Conservation (phyloP, 2,113 vertebrate genomes). For the Leiothrix lutea region DNA sequence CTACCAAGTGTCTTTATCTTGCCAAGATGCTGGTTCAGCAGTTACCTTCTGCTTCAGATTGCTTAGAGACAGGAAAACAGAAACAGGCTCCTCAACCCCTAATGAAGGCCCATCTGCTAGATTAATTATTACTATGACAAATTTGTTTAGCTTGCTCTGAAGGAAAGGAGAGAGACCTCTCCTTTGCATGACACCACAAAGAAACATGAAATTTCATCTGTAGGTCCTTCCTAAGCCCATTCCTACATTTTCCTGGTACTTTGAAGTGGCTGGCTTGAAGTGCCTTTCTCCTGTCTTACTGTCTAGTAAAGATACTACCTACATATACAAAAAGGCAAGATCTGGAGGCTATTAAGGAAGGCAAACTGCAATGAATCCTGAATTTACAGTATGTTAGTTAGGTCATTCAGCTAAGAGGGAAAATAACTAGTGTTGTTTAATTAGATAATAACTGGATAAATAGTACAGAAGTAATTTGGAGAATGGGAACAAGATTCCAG, state of each 20-base stretch:
- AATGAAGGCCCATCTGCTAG: not conserved
- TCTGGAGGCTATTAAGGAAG: not conserved
- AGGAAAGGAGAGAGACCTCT: not conserved
- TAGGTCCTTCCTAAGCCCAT: not conserved
- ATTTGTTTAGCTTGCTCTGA: not conserved
- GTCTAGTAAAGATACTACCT: not conserved
- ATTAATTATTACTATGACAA: not conserved
- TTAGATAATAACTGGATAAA: not conserved
- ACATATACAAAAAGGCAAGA: not conserved
- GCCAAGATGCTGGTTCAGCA: not conserved
- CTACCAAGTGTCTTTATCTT: not conserved
- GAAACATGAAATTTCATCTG: not conserved
- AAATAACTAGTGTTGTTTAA: not conserved
- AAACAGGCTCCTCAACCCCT: rapidly evolving
- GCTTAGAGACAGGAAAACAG: not conserved
- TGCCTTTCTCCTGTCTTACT: not conserved
- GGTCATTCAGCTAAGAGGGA: not conserved
- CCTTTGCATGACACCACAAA: not conserved
- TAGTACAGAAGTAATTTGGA: not conserved
- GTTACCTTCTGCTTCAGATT: not conserved
- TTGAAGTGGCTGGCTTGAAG: not conserved
- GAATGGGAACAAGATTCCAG: not conserved
- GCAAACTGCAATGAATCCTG: not conserved
- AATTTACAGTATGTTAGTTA: not conserved
- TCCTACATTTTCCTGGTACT: not conserved